Evolutionary conservation across 2,797 vertebrate genomes (phyloP), one percentile per base, ranked within the genome.

Genomic region (Gambelia wislizenii): DNA sequence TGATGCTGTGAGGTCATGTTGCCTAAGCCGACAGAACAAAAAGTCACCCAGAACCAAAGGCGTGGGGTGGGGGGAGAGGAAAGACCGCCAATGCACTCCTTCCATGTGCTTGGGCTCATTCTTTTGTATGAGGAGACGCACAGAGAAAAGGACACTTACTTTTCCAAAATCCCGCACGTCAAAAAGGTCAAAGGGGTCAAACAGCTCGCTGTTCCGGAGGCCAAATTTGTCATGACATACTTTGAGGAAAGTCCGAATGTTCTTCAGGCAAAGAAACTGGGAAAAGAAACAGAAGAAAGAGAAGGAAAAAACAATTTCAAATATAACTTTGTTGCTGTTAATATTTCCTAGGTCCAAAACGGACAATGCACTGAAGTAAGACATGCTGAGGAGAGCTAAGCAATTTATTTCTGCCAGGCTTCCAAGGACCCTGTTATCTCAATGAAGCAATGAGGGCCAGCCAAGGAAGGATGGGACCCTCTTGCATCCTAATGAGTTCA

Each of bases 151-250:
- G 39, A 6, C 1, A 14, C 22, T 98, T 96, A 99, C 99, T 98
- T 99, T 99, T 75, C 99, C 99, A 0, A 99, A 99, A 95, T 99
- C 99, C 84, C 99, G 97, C 54, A 99, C 99, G 0, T 99, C 99
- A 0, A 99, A 99, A 85, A 99, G 98, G 96, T 99, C 99, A 1
- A 99, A 99, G 6, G 99, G 99, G 95, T 99, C 99, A 1, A 99
- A 99, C 18, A 99, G 98, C 89, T 99, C 99, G 0, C 98, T 99
- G 98, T 98, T 99, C 74, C 99, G 97, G 39, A 99, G 95, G 44
- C 98, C 98, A 0, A 99, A 99, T 92, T 98, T 99, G 94, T 99
- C 99, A 0, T 99, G 99, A 91, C 99, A 99, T 87, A 99, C 98
- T 93, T 98, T 99, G 0, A 99, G 97, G 95, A 99, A 99, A 0